Conservation (phyloP, 1,140 invertebrate species). For the Babylonia areolata region DNA sequence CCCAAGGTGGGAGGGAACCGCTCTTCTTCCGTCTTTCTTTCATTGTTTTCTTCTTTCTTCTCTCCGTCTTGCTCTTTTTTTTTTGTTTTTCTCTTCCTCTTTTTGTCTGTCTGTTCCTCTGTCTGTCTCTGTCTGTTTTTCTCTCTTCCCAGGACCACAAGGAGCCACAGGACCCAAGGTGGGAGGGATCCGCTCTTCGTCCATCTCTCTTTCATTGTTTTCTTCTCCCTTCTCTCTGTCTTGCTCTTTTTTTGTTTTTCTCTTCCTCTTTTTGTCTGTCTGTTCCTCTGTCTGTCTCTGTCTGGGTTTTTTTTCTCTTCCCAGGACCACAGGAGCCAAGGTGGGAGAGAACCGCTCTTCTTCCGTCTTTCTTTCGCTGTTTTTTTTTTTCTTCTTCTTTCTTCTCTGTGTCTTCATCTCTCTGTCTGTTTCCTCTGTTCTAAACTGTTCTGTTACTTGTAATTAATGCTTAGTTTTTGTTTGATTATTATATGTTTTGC, state of each 20-base stretch:
- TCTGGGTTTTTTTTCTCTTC: too few relatives aligned
- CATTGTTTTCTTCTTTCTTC: too few relatives aligned
- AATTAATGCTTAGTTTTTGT: too few relatives aligned
- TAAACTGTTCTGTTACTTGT: too few relatives aligned
- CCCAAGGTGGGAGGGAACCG: conserved; percentile 50
- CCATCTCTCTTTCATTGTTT: too few relatives aligned
- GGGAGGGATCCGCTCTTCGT: not conserved
- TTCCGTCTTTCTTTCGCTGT: too few relatives aligned
- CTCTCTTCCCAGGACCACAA: conserved; percentile 53
- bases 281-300: not conserved
- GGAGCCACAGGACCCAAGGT: conserved; percentile 62
- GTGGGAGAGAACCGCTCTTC: too few relatives aligned
- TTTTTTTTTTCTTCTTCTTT: not conserved
- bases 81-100: not conserved
- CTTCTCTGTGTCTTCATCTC: not conserved
- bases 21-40: not conserved
- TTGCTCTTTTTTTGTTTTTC: not conserved
- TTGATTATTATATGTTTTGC: too few relatives aligned
- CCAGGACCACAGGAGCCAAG: too few relatives aligned
- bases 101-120: not conserved
- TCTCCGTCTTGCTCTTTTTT: not conserved
- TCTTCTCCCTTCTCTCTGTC: not conserved
- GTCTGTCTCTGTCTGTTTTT: not conserved
- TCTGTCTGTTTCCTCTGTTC: too few relatives aligned
- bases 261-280: not conserved